Conservation (phyloP, 2,797 vertebrate genomes). For the Myotis findleyi region DNA sequence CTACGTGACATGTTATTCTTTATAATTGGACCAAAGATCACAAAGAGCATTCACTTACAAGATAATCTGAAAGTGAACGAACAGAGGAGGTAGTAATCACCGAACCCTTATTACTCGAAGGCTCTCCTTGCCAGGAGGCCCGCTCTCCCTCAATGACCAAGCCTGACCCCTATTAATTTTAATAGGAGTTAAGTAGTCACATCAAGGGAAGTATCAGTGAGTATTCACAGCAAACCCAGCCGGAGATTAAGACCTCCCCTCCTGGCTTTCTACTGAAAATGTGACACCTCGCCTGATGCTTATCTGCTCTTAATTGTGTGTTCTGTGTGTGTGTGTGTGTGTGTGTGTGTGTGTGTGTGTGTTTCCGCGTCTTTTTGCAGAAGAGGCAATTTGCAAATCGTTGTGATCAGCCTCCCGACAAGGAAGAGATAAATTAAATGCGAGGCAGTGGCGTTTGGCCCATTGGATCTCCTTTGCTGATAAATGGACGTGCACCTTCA, state of each 20-base stretch:
- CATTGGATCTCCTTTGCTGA: slow-evolving; percentile 87
- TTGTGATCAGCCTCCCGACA: slow-evolving; percentile 87
- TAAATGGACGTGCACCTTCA: slow-evolving; percentile 85
- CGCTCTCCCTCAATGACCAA: slow-evolving; percentile 86
- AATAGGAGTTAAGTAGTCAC: slow-evolving; percentile 88
- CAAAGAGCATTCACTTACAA: slow-evolving; percentile 86
- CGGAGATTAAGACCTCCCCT: slow-evolving; percentile 86
- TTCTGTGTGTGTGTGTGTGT: slow-evolving; percentile 77
- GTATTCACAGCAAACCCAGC: slow-evolving; percentile 50
- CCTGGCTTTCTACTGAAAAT: slow-evolving; percentile 87
- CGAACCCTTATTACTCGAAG: slow-evolving; percentile 87
- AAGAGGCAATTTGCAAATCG: slow-evolving; percentile 87
- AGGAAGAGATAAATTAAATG: slow-evolving; percentile 87
- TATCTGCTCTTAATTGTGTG: slow-evolving; percentile 90
- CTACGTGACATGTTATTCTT: slow-evolving; percentile 84
- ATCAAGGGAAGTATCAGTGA: slow-evolving; percentile 83
- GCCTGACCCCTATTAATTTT: slow-evolving; percentile 90
- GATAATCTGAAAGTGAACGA: slow-evolving; percentile 91
- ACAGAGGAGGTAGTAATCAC: slow-evolving; percentile 89
- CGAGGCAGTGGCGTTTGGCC: slow-evolving; percentile 84
- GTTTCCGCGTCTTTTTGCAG: slow-evolving; percentile 80
- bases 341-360: slow-evolving; percentile 61
- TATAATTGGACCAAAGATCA: slow-evolving; percentile 88
- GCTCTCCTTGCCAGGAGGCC: slow-evolving; percentile 83
- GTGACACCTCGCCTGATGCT: slow-evolving; percentile 87